Conservation (phyloP, 1,140 invertebrate genomes). For the Drosophila oshimai region DNA sequence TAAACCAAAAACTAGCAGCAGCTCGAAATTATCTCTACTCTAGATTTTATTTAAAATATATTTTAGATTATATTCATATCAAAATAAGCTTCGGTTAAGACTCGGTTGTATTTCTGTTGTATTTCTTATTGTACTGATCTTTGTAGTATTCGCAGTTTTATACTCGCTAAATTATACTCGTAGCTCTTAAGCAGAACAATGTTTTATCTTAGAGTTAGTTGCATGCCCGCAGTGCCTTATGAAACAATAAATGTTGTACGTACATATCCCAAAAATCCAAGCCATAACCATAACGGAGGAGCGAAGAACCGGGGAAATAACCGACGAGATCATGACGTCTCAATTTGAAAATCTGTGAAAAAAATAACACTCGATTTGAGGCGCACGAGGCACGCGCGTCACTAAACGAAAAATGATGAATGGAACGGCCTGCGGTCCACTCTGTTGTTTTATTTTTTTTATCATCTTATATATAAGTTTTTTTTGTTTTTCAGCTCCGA, state of each 20-base stretch:
- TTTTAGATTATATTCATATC: not conserved
- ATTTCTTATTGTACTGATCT: constrained; percentile 67
- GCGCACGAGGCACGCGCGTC: constrained; percentile 76
- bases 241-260: constrained; percentile 70
- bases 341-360: constrained; percentile 71
- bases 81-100: constrained; percentile 26
- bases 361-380: constrained; percentile 61
- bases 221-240: constrained; percentile 66
- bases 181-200: constrained; percentile 30
- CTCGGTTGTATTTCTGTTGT: constrained; percentile 56
- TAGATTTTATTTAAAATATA: not conserved
- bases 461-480: not conserved
- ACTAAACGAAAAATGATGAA: constrained; percentile 78
- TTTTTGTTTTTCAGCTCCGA: constrained; percentile 1
- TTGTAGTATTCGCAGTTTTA: constrained; percentile 63
- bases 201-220: constrained; percentile 20
- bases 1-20: constrained; percentile 37
- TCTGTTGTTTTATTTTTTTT: constrained; percentile 16
- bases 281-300: constrained; percentile 14
- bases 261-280: constrained; percentile 22
- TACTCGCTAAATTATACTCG: constrained; percentile 38
- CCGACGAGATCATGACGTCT: constrained; percentile 65
- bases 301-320: constrained; percentile 9
- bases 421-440: constrained; percentile 61
- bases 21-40: constrained; percentile 15